These are phyloP conservation scores for Ardeotis arabs DNA, from an alignment of 2,113 vertebrate species.

Conservation along the genomic window DNA sequence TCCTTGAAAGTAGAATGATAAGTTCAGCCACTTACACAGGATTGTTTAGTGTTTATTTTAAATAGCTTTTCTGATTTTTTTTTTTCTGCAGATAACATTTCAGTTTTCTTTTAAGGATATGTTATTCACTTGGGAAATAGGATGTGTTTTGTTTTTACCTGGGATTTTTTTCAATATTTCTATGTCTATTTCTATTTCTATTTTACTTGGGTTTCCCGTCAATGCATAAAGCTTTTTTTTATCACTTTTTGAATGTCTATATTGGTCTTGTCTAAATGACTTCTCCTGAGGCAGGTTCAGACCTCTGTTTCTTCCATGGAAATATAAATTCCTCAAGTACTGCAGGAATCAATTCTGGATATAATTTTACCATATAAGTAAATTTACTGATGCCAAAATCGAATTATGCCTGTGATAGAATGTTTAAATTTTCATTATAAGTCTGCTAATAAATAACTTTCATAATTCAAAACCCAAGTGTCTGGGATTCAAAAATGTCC, in stretches of 20 bases:
- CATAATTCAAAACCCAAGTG: background rate
- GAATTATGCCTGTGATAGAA: background rate
- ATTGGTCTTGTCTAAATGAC: background rate
- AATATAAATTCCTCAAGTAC: background rate
- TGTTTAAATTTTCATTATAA: background rate
- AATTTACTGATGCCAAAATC: slow-evolving; percentile 7
- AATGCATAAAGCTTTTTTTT: background rate
- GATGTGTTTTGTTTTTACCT: background rate
- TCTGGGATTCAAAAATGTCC: background rate
- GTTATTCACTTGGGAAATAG: background rate
- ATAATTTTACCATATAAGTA: background rate
- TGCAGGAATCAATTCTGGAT: background rate
- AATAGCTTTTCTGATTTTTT: background rate
- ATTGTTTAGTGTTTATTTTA: background rate
- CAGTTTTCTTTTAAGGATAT: background rate
- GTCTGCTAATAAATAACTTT: background rate
- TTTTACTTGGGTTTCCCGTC: background rate
- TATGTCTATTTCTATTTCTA: background rate
- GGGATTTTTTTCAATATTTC: background rate
- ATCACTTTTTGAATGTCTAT: background rate
- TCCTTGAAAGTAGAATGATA: background rate
- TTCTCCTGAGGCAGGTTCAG: background rate
- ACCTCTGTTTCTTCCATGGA: background rate
- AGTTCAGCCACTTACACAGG: background rate
- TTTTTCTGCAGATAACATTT: background rate